phyloP scores from a whole-genome alignment of 2,888 invertebrate species.

The Artemia sp. region DNA sequence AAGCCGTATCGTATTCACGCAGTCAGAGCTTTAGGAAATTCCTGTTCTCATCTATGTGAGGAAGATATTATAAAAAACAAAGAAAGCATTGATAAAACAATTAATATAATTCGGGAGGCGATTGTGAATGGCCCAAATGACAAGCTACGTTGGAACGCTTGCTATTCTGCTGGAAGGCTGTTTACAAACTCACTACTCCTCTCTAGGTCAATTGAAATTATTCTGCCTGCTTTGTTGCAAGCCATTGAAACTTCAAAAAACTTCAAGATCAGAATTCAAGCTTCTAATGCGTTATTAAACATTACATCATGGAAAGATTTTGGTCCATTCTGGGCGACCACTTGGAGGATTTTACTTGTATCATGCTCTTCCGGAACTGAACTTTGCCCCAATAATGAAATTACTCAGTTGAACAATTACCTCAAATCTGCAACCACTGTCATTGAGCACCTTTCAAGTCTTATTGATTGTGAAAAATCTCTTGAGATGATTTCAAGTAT shows the following conservation, averaged over 20 bases:
- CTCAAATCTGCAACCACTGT: background rate
- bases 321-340: background rate
- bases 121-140: background rate
- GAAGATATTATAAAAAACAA: background rate
- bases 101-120: background rate
- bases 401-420: constrained; percentile 1
- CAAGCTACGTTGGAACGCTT: constrained; percentile 1
- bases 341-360: background rate
- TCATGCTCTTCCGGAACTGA: constrained; percentile 4
- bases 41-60: background rate
- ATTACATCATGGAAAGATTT: constrained; percentile 5
- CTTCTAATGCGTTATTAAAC: background rate
- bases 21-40: constrained; percentile 6
- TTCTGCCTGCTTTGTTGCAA: constrained; percentile 3
- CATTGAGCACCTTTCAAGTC: background rate
- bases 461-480: constrained; percentile 4
- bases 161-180: background rate
- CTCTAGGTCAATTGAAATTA: background rate
- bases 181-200: background rate
- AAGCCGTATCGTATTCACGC: background rate
- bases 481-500: background rate
- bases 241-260: background rate
- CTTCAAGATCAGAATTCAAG: constrained; percentile 9
- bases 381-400: constrained; percentile 2
- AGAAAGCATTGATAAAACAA: background rate